Evolutionary conservation across 2,797 vertebrate species (phyloP), one percentile per base, ranked within the genome.

Genomic region (Menidia menidia): DNA sequence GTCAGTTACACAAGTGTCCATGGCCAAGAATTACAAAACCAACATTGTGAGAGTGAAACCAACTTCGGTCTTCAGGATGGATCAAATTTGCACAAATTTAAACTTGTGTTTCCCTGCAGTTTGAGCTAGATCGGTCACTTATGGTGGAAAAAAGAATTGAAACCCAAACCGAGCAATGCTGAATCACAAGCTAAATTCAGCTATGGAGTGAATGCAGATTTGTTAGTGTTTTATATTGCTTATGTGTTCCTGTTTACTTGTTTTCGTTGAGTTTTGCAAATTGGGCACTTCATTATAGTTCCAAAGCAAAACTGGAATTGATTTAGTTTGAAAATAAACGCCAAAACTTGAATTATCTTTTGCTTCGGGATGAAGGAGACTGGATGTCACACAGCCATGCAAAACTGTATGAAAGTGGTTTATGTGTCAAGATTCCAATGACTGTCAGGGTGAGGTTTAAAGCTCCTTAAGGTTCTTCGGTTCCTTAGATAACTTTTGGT

Each of bases 1-100:
- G 65, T 61, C 64, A 44, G 73, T 86, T 86, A 81, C 73, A 85
- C 78, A 75, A 83, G 86, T 78, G 67, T 84, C 66, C 71, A n/a
- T 47, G 67, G 64, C 48, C 51, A 63, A 71, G 60, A 61, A 45
- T 69, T 72, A 67, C 51, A 60, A 76, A 81, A 78, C 54, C 51
- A 62, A 12, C 19, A 7, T 25, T 32, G 57, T 52, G 58, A 63
- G 56, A 57, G 64, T 57, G 35, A 32, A 71, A 2, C 30, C 18
- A 53, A 25, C 39, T 47, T 67, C 51, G 7, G 13, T 57, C 31
- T 19, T 16, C 13, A 39, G 9, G 39, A 6, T 51, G 12, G 19
- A 39, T 2, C 13, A 44, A 47, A 13, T 39, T 10, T 60, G 12
- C 18, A 52, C 2, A 31, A 54, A 14, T 32, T 45, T 18, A 9